phyloP scores from a whole-genome alignment of 2,113 vertebrate genomes.

The Lophochroa leadbeateri region DNA sequence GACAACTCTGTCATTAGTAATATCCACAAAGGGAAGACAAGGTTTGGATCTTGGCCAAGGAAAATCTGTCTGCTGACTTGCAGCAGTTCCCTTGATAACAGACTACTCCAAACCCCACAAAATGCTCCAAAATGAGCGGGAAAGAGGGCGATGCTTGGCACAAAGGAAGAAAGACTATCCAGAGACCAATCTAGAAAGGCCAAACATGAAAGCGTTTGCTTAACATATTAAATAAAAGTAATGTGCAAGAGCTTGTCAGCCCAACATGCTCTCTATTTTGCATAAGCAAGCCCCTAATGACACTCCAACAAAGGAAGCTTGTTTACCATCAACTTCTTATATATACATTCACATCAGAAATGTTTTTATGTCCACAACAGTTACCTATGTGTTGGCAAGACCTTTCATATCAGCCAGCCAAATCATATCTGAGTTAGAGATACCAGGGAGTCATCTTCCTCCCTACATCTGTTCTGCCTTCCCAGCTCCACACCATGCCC shows the following conservation, averaged over 20 bases:
- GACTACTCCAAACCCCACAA: neutral
- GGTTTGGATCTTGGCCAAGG: neutral
- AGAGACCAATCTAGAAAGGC: neutral
- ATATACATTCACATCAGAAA: neutral
- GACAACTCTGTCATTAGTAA: slow-evolving; percentile 42
- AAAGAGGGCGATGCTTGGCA: neutral
- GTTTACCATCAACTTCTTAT: neutral
- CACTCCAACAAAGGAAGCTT: neutral
- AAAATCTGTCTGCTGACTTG: neutral
- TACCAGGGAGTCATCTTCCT: neutral
- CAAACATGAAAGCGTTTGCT: neutral
- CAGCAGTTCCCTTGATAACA: neutral
- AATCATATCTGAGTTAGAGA: neutral
- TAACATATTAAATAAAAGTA: neutral
- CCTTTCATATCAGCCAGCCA: neutral
- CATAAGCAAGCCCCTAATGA: neutral
- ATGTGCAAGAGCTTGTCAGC: neutral
- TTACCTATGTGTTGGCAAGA: neutral
- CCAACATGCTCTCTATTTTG: neutral
- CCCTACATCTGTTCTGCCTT: too few species aligned
- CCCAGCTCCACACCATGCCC: neutral
- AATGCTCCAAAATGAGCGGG: neutral
- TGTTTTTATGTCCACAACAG: neutral
- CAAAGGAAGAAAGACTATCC: neutral
- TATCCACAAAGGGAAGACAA: slow-evolving; percentile 31